Evolutionary conservation across 2,113 vertebrate genomes (phyloP).

Genomic region (Chascanopsetta lugubris): DNA sequence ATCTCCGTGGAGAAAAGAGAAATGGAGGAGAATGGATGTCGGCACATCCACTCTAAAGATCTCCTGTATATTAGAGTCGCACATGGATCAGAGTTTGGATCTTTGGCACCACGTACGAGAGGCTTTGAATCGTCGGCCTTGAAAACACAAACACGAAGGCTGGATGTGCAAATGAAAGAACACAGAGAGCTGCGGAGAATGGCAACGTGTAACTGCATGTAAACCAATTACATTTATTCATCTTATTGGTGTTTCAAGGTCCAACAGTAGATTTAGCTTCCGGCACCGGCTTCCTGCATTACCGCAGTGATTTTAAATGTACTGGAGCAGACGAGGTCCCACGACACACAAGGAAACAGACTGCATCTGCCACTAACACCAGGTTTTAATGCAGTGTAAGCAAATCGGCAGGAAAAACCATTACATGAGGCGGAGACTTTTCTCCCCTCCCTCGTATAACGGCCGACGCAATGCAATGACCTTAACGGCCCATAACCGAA

Average conservation of each 20-base stretch:
- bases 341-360: slow-evolving; percentile 18
- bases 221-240: slow-evolving; percentile 11
- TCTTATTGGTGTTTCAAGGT: slow-evolving; percentile 39
- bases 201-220: neutral
- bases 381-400: slow-evolving; percentile 65
- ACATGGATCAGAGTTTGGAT: neutral
- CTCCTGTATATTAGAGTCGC: neutral
- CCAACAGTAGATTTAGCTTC: slow-evolving; percentile 14
- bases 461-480: slow-evolving; percentile 51
- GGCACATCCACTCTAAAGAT: neutral
- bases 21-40: neutral
- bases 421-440: slow-evolving; percentile 41
- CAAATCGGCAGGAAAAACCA: slow-evolving; percentile 63
- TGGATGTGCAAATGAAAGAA: neutral
- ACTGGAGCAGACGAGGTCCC: slow-evolving; percentile 24
- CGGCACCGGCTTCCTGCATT: slow-evolving; percentile 13
- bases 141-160: neutral
- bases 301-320: slow-evolving; percentile 33
- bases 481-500: slow-evolving; percentile 31
- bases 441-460: slow-evolving; percentile 48
- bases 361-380: slow-evolving; percentile 28
- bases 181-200: neutral
- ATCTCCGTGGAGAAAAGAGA: neutral
- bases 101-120: neutral
- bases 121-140: slow-evolving; percentile 21